Evolutionary conservation across 2,113 vertebrate species (phyloP).

Genomic region (Actinemys pallida): DNA sequence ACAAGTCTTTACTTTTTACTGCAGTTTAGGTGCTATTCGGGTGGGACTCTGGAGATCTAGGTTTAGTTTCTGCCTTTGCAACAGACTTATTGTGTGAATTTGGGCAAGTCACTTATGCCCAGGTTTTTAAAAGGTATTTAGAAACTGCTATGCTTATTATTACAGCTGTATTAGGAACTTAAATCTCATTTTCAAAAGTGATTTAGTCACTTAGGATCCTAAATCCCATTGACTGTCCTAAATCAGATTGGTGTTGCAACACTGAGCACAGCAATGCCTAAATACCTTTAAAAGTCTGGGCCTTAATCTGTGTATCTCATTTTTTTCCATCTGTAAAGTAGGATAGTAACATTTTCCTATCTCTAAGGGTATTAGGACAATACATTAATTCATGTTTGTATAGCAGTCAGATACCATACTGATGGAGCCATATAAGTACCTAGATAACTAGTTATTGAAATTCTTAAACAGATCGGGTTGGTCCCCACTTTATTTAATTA

Average conservation of each 20-base stretch:
- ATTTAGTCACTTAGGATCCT: too few species aligned
- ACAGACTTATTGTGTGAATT: background rate
- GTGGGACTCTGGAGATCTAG: background rate
- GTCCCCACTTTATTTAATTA: background rate
- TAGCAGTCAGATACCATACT: background rate
- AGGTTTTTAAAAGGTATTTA: background rate
- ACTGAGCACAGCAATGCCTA: too few species aligned
- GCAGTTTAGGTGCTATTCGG: background rate
- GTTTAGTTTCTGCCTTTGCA: background rate
- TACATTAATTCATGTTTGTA: background rate
- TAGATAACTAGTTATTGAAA: background rate
- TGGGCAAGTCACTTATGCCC: rapidly evolving
- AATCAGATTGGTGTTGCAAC: too few species aligned
- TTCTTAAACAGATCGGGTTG: background rate
- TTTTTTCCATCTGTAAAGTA: background rate
- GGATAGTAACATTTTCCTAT: background rate
- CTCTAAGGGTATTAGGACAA: background rate
- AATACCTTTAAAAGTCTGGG: too few species aligned
- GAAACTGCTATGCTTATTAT: too few species aligned
- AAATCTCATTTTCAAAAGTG: too few species aligned
- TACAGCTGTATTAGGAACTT: too few species aligned
- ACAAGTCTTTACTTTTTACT: background rate
- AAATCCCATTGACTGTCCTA: too few species aligned
- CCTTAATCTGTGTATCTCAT: background rate
- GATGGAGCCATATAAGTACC: too few species aligned